Percentiles rank a stretch among this genome's conserved stretches.
These are phyloP conservation scores for Calameuta pallipes DNA, from an alignment of 2,888 invertebrate genomes.

Conservation along the genomic window DNA sequence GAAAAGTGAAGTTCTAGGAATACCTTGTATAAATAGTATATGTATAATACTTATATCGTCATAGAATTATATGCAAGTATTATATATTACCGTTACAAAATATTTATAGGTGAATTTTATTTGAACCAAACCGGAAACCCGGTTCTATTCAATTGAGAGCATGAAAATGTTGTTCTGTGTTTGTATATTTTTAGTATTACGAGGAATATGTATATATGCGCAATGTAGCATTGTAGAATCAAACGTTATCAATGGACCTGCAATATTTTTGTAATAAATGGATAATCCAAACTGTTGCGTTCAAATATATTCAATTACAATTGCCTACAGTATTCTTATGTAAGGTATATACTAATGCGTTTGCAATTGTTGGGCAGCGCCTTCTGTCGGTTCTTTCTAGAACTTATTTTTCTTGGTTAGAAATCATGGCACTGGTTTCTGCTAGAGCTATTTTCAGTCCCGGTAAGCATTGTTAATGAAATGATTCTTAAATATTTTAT, in stretches of 20 bases:
- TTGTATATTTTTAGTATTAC: background rate
- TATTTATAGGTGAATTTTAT: background rate
- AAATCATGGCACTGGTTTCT: constrained; percentile 59
- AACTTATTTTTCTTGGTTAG: constrained; percentile 22
- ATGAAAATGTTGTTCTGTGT: background rate
- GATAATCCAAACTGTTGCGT: background rate
- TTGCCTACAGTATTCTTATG: background rate
- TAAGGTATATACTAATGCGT: background rate
- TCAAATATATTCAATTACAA: background rate
- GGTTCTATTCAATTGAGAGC: background rate
- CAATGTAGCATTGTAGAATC: background rate
- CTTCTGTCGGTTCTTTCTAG: constrained; percentile 21
- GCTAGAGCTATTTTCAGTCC: constrained; percentile 55
- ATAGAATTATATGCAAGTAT: background rate
- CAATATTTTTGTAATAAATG: background rate
- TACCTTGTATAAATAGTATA: background rate
- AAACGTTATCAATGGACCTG: background rate
- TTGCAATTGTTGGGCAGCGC: background rate
- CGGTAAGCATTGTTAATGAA: constrained; percentile 46
- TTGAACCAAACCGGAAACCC: background rate
- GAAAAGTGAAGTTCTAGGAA: background rate
- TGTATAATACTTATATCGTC: background rate
- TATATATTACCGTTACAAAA: background rate
- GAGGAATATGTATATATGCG: background rate
- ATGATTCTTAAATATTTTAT: background rate